Evolutionary conservation across 2,888 invertebrate genomes (phyloP).

Genomic region (Microplitis manilae): DNA sequence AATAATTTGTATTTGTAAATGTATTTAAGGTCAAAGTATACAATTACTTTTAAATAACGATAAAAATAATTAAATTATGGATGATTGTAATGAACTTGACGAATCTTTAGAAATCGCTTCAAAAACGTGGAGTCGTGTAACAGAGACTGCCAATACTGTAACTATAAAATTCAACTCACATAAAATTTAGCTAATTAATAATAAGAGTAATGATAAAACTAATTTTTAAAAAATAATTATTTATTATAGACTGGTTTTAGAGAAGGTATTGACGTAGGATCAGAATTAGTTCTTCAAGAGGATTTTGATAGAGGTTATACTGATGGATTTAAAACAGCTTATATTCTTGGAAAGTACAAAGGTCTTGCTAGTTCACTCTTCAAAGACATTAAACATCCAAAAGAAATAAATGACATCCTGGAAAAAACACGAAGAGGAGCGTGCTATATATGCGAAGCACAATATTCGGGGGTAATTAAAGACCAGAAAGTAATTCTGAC

Average conservation of each 20-base stretch:
- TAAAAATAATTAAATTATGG: constrained; percentile 45
- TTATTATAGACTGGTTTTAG: constrained; percentile 76
- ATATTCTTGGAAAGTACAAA: constrained; percentile 74
- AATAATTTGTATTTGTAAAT: constrained; percentile 14
- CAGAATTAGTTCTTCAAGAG: constrained; percentile 77
- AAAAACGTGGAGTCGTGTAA: constrained; percentile 61
- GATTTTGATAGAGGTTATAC: constrained; percentile 81
- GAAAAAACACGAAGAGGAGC: constrained; percentile 60
- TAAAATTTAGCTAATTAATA: too few relatives aligned
- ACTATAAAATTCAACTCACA: constrained; percentile 3
- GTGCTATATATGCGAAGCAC: constrained; percentile 59
- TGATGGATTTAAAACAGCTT: constrained; percentile 78
- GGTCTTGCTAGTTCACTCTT: constrained; percentile 59
- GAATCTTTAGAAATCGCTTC: constrained; percentile 59
- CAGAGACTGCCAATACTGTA: constrained; percentile 59
- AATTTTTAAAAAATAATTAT: neutral
- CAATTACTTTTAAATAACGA: constrained; percentile 25
- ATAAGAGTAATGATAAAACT: too few relatives aligned
- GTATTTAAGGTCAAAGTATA: neutral
- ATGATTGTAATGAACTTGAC: constrained; percentile 50
- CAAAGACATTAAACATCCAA: constrained; percentile 54
- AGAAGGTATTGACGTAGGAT: constrained; percentile 80
- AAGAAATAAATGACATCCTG: constrained; percentile 56
- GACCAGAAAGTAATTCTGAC: constrained; percentile 57
- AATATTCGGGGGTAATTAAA: constrained; percentile 28